phyloP scores from a whole-genome alignment of 1,140 invertebrate species.

The Cydia fagiglandana region DNA sequence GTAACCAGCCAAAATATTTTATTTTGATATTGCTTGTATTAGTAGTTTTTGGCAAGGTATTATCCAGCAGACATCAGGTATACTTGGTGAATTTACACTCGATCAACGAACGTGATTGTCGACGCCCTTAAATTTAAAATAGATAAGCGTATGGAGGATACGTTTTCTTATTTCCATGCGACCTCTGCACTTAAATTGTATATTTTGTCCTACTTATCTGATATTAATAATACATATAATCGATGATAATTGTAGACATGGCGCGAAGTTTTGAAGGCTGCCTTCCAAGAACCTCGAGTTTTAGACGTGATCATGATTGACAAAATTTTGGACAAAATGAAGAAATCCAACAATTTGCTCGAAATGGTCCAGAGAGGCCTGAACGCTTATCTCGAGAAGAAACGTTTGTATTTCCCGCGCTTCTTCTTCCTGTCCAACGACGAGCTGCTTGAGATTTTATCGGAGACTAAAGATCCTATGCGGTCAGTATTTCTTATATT shows the following conservation, averaged over 20 bases:
- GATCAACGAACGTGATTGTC: no score
- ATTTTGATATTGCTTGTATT: no score
- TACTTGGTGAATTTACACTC: no score
- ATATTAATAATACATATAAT: neutral
- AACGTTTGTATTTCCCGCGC: constrained; percentile 93
- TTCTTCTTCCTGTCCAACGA: constrained; percentile 99
- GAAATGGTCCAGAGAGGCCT: constrained; percentile 95
- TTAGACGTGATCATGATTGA: constrained; percentile 93
- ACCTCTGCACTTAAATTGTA: no score
- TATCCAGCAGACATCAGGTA: no score
- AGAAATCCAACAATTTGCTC: constrained; percentile 92
- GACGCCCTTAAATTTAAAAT: no score
- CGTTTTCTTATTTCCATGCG: no score
- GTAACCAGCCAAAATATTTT: constrained; percentile 47
- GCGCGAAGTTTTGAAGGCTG: constrained; percentile 96
- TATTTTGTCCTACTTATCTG: no score
- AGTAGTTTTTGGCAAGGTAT: no score
- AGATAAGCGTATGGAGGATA: no score
- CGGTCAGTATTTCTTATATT: constrained; percentile 76
- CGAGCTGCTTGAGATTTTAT: constrained; percentile 96
- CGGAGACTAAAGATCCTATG: constrained; percentile 97
- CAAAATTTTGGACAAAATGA: constrained; percentile 94
- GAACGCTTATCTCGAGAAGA: constrained; percentile 97
- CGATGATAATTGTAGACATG: constrained; percentile 82
- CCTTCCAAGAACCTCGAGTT: constrained; percentile 88